Conservation (phyloP, 1,140 invertebrate species). For the Platorchestia sp. region DNA sequence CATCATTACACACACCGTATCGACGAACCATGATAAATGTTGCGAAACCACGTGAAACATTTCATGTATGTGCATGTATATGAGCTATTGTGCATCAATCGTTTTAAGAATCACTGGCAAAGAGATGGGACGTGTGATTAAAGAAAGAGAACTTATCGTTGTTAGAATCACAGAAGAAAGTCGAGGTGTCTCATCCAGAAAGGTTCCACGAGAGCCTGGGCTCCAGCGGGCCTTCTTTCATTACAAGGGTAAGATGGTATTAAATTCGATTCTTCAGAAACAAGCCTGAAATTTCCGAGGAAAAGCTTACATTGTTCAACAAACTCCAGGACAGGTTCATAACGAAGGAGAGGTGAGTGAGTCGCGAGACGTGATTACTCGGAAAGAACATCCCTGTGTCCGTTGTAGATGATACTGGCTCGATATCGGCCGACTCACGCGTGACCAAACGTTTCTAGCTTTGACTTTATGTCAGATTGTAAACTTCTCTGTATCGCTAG, state of each 20-base stretch:
- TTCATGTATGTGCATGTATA: not conserved
- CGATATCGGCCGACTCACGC: slow-evolving; percentile 45
- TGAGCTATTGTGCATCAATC: not conserved
- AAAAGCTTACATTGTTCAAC: slow-evolving; percentile 5
- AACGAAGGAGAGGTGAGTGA: slow-evolving; percentile 16
- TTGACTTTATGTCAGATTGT: slow-evolving; percentile 43
- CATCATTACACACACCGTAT: not conserved
- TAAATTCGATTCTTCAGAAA: not conserved
- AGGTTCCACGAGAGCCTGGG: not conserved
- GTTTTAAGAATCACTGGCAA: not conserved
- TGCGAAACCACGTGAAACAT: not conserved
- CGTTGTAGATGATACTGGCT: slow-evolving; percentile 13
- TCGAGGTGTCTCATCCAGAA: not conserved
- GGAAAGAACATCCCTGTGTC: not conserved
- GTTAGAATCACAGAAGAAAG: not conserved
- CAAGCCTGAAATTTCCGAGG: not conserved
- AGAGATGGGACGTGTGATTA: not conserved
- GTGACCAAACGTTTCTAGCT: slow-evolving; percentile 38
- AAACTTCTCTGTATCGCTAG: slow-evolving; percentile 23
- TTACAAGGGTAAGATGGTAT: not conserved
- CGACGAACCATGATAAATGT: not conserved
- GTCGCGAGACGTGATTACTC: slow-evolving; percentile 14
- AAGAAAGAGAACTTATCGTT: not conserved
- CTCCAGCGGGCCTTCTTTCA: not conserved
- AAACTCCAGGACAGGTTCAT: slow-evolving; percentile 19